A percentile compares a stretch with the other conserved stretches of the same genome.
Conservation (phyloP, 2,797 vertebrate genomes). For the Astyanax mexicanus region DNA sequence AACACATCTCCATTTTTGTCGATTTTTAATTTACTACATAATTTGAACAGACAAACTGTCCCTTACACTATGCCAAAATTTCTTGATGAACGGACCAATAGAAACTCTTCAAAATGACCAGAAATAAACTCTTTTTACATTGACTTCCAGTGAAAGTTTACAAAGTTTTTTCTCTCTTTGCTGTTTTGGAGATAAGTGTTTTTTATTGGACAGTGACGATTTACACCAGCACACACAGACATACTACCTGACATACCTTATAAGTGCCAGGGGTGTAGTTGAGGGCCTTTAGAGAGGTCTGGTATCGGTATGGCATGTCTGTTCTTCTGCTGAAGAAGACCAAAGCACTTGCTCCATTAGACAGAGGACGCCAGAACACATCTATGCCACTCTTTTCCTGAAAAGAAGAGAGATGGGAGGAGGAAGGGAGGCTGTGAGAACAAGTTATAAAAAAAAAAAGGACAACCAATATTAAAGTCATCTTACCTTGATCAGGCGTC, state of each 20-base stretch:
- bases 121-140: no score
- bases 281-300: constrained; percentile 81
- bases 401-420: neutral
- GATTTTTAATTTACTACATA: no score
- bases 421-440: neutral
- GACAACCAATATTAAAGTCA: neutral
- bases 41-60: no score
- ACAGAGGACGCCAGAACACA: constrained; percentile 86
- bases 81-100: no score
- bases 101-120: no score
- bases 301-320: constrained; percentile 88
- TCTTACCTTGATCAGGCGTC: constrained; percentile 84
- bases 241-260: constrained; percentile 54
- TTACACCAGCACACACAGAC: neutral
- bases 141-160: no score
- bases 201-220: no score
- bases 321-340: constrained; percentile 91
- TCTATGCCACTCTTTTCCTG: constrained; percentile 86
- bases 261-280: constrained; percentile 77
- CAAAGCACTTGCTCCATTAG: constrained; percentile 74
- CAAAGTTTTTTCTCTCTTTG: no score
- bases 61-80: no score
- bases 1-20: no score
- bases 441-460: neutral
- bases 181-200: no score